Base-by-base conservation (phyloP, 2,888 invertebrate genomes). In the Stenurella melanura region DNA sequence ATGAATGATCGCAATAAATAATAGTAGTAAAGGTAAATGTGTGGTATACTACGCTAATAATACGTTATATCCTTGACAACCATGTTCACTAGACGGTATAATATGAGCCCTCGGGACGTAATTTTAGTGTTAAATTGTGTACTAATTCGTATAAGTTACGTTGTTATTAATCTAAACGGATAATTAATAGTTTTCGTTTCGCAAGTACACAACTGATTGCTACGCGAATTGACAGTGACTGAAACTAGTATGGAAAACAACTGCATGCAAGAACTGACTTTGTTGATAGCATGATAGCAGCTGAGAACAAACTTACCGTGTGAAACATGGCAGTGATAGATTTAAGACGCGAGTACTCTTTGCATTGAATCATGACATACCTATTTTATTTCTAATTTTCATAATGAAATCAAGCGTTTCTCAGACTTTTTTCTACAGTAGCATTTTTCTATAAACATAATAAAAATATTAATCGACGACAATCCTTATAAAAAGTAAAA, bases 81-180 rank as follows among this genome's bases (percentile, higher is more conserved):
- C 73, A 81, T 86, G 84, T 73, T 79, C 84, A 80, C 82, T 81
- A 86, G 85, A 86, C 85, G 82, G 84, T 84, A 80, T 82, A 84
- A 83, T 84, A 78, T 74, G 76, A 79, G 80, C 84, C 82, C 81
- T 80, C 76, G 69, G 72, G 83, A 57, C 68, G 73, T 57, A 70
- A 77, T 78, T 76, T 79, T 42, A 58, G 69, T 57, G 58, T 75
- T 69, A 71, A 71, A 71, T 63, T 74, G 70, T 77, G 38, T 15
- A 66, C 67, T 74, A 71, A 74, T 78, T 77, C 67, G 11, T 56
- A 54, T 54, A 56, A 0, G 26, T 19, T 18, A 50, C 10, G 50
- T 50, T 15, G 68, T n/a, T 68, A 56, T 69, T 69, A 58, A 58
- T 58, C 30, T 18, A 9, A 26, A 18, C 34, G 34, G 57, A 34